These are phyloP conservation scores for Sebastolobus alascanus DNA, from an alignment of 2,797 vertebrate species.

Conservation along the genomic window DNA sequence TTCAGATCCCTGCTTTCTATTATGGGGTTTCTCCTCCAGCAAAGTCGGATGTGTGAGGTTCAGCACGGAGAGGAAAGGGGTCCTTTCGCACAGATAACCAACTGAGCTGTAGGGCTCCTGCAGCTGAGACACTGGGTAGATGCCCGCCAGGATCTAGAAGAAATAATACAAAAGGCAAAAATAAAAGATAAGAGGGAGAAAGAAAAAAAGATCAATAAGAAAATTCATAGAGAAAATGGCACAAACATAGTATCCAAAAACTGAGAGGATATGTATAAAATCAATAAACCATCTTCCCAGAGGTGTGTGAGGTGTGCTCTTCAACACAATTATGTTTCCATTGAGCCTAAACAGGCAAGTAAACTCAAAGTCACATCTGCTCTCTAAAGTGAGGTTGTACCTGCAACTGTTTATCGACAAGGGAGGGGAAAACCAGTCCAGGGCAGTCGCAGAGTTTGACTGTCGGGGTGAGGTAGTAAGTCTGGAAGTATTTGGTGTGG, in stretches of 20 bases:
- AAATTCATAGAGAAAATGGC: neutral
- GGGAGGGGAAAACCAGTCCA: slow-evolving; percentile 92
- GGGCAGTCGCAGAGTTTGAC: slow-evolving; percentile 96
- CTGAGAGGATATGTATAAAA: slow-evolving; percentile 15
- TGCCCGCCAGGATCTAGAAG: slow-evolving; percentile 90
- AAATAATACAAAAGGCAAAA: slow-evolving; percentile 19
- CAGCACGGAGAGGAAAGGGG: slow-evolving; percentile 85
- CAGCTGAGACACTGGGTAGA: slow-evolving; percentile 94
- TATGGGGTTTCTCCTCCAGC: slow-evolving; percentile 53
- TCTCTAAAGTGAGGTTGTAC: slow-evolving; percentile 68
- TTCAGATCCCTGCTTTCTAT: slow-evolving; percentile 45
- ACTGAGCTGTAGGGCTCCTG: slow-evolving; percentile 95
- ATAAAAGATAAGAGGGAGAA: neutral
- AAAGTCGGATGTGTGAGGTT: slow-evolving; percentile 88
- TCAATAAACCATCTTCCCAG: slow-evolving; percentile 41
- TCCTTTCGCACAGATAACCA: slow-evolving; percentile 91
- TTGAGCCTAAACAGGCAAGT: neutral
- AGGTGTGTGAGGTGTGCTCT: neutral
- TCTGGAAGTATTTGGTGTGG: slow-evolving; percentile 98
- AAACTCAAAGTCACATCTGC: slow-evolving; percentile 18
- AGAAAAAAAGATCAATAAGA: neutral
- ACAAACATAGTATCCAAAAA: neutral
- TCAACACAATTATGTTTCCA: slow-evolving; percentile 18
- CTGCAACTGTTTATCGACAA: slow-evolving; percentile 90
- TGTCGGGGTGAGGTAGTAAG: slow-evolving; percentile 93